These are phyloP conservation scores for Erebia aethiops DNA, from an alignment of 2,888 invertebrate genomes.

Conservation along the genomic window DNA sequence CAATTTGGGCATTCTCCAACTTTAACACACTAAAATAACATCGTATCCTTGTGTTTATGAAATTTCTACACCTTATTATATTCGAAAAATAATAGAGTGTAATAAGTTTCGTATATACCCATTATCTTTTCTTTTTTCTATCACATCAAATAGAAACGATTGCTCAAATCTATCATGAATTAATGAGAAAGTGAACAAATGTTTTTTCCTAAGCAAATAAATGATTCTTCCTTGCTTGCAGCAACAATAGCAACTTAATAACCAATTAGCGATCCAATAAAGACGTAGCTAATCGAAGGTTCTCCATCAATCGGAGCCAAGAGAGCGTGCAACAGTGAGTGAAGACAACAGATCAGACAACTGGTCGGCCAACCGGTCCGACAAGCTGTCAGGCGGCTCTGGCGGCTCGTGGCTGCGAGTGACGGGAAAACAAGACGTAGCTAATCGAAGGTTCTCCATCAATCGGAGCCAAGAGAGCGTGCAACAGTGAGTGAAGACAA, in stretches of 20 bases:
- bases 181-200: neutral
- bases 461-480: neutral
- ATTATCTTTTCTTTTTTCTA: neutral
- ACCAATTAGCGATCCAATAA: slow-evolving; percentile 16
- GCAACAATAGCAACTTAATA: slow-evolving; percentile 3
- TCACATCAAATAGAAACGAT: neutral
- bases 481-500: slow-evolving; percentile 5
- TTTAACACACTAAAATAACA: too few species aligned
- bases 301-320: neutral
- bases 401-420: too few species aligned
- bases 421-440: too few species aligned
- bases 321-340: neutral
- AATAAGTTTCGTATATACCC: too few species aligned
- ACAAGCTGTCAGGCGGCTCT: slow-evolving; percentile 27
- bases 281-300: slow-evolving; percentile 8
- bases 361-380: slow-evolving; percentile 15
- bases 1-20: too few species aligned
- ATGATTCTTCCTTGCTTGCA: neutral
- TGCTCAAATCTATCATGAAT: neutral
- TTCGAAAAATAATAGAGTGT: too few species aligned
- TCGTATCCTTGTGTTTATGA: too few species aligned
- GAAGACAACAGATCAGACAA: slow-evolving; percentile 23
- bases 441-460: slow-evolving; percentile 3
- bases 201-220: neutral
- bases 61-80: too few species aligned